These are phyloP conservation scores for Capitella teleta DNA, from an alignment of 1,140 invertebrate species.

Conservation along the genomic window DNA sequence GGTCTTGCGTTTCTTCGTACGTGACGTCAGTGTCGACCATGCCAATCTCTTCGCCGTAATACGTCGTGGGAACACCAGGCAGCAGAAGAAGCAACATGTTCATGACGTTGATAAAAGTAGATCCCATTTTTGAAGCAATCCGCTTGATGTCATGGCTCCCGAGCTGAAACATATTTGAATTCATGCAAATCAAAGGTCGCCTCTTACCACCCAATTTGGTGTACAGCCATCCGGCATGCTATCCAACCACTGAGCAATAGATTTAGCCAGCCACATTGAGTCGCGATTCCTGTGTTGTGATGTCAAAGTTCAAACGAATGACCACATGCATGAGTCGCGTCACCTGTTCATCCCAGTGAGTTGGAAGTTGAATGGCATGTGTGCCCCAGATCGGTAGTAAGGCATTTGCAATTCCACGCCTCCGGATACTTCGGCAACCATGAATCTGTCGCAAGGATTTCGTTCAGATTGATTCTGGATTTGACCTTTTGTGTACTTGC, in stretches of 20 bases:
- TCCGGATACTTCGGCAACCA: too few relatives aligned
- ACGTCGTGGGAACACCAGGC: constrained; percentile 28
- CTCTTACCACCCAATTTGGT: constrained; percentile 1
- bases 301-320: too few relatives aligned
- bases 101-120: constrained; percentile 15
- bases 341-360: not conserved
- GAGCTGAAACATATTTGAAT: not conserved
- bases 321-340: too few relatives aligned
- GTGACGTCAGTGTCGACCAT: constrained; percentile 16
- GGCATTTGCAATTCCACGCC: too few relatives aligned
- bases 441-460: too few relatives aligned
- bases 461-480: too few relatives aligned
- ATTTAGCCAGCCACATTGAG: not conserved
- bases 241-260: not conserved
- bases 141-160: not conserved
- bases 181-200: not conserved
- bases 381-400: not conserved
- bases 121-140: not conserved
- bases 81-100: constrained; percentile 28
- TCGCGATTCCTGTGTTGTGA: too few relatives aligned
- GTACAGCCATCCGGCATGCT: not conserved
- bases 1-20: too few relatives aligned
- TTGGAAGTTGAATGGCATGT: constrained; percentile 1
- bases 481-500: too few relatives aligned
- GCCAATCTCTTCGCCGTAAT: constrained; percentile 38